These are phyloP conservation scores for Drosophila demipolita DNA, from an alignment of 2,888 invertebrate species.

Conservation along the genomic window DNA sequence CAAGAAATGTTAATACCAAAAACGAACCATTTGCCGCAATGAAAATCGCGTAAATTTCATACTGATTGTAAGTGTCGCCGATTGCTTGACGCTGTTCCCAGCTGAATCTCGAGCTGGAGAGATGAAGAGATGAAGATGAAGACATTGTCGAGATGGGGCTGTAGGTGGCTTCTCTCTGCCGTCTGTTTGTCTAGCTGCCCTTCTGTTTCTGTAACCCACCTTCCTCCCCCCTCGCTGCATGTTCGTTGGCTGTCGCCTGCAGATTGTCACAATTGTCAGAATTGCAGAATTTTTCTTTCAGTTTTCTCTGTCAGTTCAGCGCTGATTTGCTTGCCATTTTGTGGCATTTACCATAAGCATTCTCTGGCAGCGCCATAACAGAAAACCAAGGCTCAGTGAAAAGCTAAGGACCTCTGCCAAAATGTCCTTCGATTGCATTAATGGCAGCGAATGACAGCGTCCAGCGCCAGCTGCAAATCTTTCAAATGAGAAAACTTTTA, in stretches of 20 bases:
- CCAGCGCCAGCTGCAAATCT: constrained; percentile 71
- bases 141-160: constrained; percentile 30
- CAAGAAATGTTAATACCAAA: constrained; percentile 81
- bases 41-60: constrained; percentile 81
- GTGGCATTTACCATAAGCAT: constrained; percentile 72
- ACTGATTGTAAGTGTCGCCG: constrained; percentile 81
- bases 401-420: constrained; percentile 51
- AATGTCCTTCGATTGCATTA: constrained; percentile 73
- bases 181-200: constrained; percentile 65
- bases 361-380: constrained; percentile 13
- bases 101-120: constrained; percentile 27
- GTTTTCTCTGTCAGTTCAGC: constrained; percentile 46
- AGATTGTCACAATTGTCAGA: constrained; percentile 81
- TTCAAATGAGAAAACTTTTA: constrained; percentile 74
- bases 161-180: constrained; percentile 42
- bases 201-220: constrained; percentile 20
- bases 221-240: neutral
- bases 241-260: constrained; percentile 72
- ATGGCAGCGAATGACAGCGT: constrained; percentile 41
- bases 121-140: constrained; percentile 44
- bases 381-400: neutral
- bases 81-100: constrained; percentile 64
- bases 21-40: constrained; percentile 80
- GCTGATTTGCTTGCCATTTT: constrained; percentile 77
- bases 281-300: constrained; percentile 70